Percentiles rank a stretch among this genome's conserved stretches.
Evolutionary conservation across 2,888 invertebrate species (phyloP).

Genomic region (Hydrotaea diabolus): DNA sequence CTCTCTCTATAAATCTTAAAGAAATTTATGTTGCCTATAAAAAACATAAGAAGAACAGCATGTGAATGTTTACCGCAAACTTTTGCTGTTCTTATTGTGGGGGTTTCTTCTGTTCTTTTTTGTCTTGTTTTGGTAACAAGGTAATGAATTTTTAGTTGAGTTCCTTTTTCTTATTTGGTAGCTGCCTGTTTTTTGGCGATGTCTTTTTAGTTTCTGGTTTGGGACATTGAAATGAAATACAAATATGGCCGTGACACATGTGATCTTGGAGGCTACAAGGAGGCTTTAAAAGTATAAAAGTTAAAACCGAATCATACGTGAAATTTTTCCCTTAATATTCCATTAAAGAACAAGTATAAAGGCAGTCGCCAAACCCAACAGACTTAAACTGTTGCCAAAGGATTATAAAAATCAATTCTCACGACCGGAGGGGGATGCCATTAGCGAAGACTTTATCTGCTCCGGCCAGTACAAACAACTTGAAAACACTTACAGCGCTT

Average conservation of each 20-base stretch:
- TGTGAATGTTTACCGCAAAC: background rate
- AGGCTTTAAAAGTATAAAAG: background rate
- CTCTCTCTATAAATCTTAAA: background rate
- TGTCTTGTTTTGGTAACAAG: background rate
- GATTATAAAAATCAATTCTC: too few species aligned
- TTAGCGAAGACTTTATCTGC: too few species aligned
- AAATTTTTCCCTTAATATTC: too few species aligned
- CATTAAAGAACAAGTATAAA: too few species aligned
- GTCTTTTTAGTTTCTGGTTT: background rate
- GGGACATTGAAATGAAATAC: background rate
- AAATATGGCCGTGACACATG: background rate
- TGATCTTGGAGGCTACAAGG: background rate
- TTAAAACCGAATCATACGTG: background rate
- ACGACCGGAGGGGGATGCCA: too few species aligned
- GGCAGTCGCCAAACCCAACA: too few species aligned
- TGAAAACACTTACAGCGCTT: too few species aligned
- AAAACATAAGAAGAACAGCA: background rate
- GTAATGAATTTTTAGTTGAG: conserved; percentile 2
- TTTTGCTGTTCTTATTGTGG: too few species aligned
- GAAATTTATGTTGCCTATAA: background rate
- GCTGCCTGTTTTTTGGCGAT: background rate
- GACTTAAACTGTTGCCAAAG: too few species aligned
- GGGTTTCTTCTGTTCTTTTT: too few species aligned
- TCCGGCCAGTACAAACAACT: too few species aligned
- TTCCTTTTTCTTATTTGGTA: background rate